These are phyloP conservation scores for Salvelinus namaycush DNA, from an alignment of 2,113 vertebrate genomes.

Conservation along the genomic window DNA sequence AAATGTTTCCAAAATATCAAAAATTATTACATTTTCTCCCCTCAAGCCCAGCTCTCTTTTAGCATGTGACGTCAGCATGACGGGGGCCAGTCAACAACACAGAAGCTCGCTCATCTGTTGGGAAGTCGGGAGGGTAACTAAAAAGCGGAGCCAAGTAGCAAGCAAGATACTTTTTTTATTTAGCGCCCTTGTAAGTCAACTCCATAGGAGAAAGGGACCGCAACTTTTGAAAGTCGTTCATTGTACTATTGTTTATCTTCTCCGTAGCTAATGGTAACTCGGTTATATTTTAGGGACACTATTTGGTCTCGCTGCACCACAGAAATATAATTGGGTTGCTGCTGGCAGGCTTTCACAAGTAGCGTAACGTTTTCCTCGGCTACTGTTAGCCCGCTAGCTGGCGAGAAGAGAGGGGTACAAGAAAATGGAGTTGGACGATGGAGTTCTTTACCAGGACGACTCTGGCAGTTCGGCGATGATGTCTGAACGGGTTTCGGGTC, in stretches of 20 bases:
- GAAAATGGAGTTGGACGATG: slow-evolving; percentile 91
- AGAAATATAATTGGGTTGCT: slow-evolving; percentile 14
- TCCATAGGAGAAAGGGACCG: not conserved
- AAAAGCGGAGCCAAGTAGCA: slow-evolving; percentile 58
- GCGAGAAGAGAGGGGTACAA: slow-evolving; percentile 27
- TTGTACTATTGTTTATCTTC: not conserved
- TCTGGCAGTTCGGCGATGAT: slow-evolving; percentile 85
- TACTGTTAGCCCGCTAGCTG: slow-evolving; percentile 34
- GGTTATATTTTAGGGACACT: slow-evolving; percentile 41
- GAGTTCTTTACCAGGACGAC: slow-evolving; percentile 94
- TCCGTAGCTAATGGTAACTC: not conserved
- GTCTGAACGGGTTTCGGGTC: slow-evolving; percentile 93
- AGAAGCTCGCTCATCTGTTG: slow-evolving; percentile 69
- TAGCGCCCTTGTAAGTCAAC: slow-evolving; percentile 38
- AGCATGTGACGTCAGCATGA: slow-evolving; percentile 63
- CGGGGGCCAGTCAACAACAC: slow-evolving; percentile 55
- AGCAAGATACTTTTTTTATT: slow-evolving; percentile 51
- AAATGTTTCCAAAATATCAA: too few species aligned
- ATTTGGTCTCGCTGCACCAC: slow-evolving; percentile 26
- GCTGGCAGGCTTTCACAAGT: not conserved
- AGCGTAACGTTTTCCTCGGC: not conserved
- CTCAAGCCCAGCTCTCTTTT: slow-evolving; percentile 26
- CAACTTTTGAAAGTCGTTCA: not conserved
- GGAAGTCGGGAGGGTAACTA: slow-evolving; percentile 55
- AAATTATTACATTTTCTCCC: slow-evolving; percentile 10